Base-by-base conservation (phyloP, 1,140 invertebrate genomes). In the Drosophila pandora region DNA sequence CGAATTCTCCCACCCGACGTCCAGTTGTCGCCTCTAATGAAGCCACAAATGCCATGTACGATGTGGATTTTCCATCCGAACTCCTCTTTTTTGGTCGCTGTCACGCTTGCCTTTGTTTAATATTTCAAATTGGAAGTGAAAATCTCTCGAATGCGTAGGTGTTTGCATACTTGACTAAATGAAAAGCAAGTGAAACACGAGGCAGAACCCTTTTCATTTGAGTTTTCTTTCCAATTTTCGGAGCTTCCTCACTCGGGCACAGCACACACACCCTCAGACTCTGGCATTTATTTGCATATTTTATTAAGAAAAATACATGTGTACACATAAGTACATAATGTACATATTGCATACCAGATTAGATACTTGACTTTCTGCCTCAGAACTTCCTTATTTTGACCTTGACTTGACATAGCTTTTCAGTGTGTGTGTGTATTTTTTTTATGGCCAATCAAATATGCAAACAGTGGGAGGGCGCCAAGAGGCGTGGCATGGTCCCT, bases 361-460 rank as follows among this genome's bases (percentile, higher is more conserved):
- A 69, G 65, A 69, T 52, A 69, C 65, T 69, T 69, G 65, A 69
- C 65, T 69, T 45, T 67, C 65, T 37, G 65, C 41, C 63, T 37
- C 49, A 56, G 37, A 69, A 68, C 65, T 37, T 69, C 39, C 63
- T 68, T 22, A n/a, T 23, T 62, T 48, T 79, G 80, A 84, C 80
- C 80, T 84, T 79, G 76, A 64, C 30, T 62, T 63, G 70, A 69
- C 65, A 41, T 25, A 12, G 17, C 9, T 17, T 45, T 4, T 21
- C 50, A 54, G 39, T 65, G 62, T 22, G 17, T 17, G 43, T 47
- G 17, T 23, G 59, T 58, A 39, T 71, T 85, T 64, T 79, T 76
- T 87, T 82, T 82, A 79, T 79, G 78, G 75, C 62, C 78, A 87
- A 87, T 87, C 83, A 87, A 87, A 87, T 87, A 87, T 83, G 79